phyloP scores from a whole-genome alignment of 2,888 invertebrate genomes.

The Diabrotica balteata region DNA sequence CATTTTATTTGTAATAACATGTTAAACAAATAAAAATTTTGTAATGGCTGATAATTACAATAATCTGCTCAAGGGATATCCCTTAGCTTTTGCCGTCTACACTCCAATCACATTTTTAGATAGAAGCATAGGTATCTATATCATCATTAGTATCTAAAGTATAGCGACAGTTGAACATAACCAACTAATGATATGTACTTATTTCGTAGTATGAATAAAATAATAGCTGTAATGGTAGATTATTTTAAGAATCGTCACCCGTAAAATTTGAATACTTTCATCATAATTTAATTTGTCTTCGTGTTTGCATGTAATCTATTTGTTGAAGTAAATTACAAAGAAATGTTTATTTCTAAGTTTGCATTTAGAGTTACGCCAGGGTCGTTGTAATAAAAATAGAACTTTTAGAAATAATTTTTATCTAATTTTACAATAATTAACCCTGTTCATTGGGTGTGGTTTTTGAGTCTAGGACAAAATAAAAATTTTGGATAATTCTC shows the following conservation, averaged over 20 bases:
- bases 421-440: too few relatives aligned
- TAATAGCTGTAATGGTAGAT: slow-evolving; percentile 29
- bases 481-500: too few relatives aligned
- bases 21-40: too few relatives aligned
- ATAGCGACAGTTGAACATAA: slow-evolving; percentile 20
- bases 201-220: slow-evolving; percentile 34
- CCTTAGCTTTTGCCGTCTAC: slow-evolving; percentile 10
- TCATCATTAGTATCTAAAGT: slow-evolving; percentile 5
- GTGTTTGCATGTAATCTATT: slow-evolving; percentile 30
- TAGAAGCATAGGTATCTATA: too few relatives aligned
- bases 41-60: slow-evolving; percentile 18
- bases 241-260: slow-evolving; percentile 30
- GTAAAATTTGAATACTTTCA: slow-evolving; percentile 32
- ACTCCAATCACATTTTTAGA: slow-evolving; percentile 2
- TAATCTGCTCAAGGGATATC: slow-evolving; percentile 11
- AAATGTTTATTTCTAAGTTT: slow-evolving; percentile 5
- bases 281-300: slow-evolving; percentile 31
- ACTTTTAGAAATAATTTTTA: too few relatives aligned
- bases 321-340: slow-evolving; percentile 22
- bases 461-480: too few relatives aligned
- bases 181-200: slow-evolving; percentile 24
- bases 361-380: slow-evolving; percentile 11
- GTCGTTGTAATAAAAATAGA: too few relatives aligned
- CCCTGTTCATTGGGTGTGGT: too few relatives aligned
- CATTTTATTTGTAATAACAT: too few relatives aligned